These are phyloP conservation scores for Eremophila alpestris DNA, from an alignment of 2,797 vertebrate genomes.

Conservation along the genomic window DNA sequence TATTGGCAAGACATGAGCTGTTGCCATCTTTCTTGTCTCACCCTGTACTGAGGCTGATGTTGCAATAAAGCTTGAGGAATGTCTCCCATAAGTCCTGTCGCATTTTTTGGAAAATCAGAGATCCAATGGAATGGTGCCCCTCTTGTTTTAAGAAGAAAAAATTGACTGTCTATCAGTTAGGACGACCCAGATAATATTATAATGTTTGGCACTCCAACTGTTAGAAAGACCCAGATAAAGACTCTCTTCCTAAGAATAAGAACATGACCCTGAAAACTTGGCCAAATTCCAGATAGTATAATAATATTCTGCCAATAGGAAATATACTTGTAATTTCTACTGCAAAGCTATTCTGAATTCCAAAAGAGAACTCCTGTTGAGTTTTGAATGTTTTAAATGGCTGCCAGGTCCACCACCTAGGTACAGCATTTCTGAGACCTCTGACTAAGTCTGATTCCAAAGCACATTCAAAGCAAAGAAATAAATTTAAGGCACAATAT, in stretches of 20 bases:
- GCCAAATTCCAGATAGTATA: slow-evolving; percentile 3
- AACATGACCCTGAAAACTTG: slow-evolving; percentile 3
- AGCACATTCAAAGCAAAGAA: neutral
- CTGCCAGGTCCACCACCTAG: neutral
- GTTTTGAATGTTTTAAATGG: neutral
- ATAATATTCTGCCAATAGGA: slow-evolving; percentile 15
- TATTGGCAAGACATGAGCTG: too few species aligned
- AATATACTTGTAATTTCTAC: slow-evolving; percentile 16
- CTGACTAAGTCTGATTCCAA: neutral
- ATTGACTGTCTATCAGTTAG: too few species aligned
- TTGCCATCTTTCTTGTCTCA: too few species aligned
- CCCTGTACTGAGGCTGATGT: too few species aligned
- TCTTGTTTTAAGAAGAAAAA: too few species aligned
- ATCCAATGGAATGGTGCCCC: too few species aligned
- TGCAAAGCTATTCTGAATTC: neutral
- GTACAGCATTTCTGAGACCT: neutral
- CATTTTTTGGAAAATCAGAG: too few species aligned
- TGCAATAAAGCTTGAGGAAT: too few species aligned
- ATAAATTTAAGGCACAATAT: neutral
- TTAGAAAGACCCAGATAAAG: neutral
- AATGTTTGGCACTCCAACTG: too few species aligned
- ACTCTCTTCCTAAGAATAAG: neutral
- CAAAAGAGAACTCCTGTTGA: neutral
- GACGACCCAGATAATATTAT: too few species aligned
- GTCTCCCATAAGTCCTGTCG: too few species aligned